These are phyloP conservation scores for Hypotaenidia okinawae DNA, from an alignment of 2,797 vertebrate genomes.

Conservation along the genomic window DNA sequence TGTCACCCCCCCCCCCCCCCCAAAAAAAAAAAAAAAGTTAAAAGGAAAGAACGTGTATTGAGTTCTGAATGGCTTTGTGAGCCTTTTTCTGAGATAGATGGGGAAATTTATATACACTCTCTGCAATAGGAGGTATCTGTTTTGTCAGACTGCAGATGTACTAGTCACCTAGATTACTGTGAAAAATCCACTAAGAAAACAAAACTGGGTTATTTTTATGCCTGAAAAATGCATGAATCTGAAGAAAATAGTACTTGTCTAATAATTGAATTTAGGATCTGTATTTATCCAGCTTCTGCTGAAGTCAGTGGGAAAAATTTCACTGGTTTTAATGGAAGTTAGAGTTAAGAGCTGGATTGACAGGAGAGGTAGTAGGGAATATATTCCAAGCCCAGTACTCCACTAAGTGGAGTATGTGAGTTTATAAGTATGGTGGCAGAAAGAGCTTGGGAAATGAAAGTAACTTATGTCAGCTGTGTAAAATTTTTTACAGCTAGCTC, in stretches of 20 bases:
- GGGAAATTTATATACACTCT: constrained; percentile 1
- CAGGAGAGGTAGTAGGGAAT: background rate
- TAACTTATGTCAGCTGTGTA: background rate
- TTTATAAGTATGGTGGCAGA: background rate
- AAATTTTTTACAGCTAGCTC: background rate
- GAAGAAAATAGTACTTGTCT: constrained; percentile 15
- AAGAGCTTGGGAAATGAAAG: background rate
- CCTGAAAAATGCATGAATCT: background rate
- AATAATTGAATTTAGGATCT: constrained; percentile 1
- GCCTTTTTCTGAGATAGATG: constrained; percentile 51
- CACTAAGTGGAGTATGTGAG: background rate
- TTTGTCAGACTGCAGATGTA: constrained; percentile 48
- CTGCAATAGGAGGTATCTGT: constrained; percentile 43
- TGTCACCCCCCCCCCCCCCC: constrained; percentile 21
- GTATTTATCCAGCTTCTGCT: background rate
- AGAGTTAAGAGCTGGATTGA: background rate
- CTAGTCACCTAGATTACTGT: constrained; percentile 16
- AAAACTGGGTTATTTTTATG: constrained; percentile 51
- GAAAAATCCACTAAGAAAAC: constrained; percentile 50
- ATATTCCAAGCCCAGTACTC: background rate
- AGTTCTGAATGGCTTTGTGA: constrained; percentile 57
- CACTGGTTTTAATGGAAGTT: background rate
- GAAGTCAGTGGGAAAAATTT: background rate
- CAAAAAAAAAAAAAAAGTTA: constrained; percentile 18
- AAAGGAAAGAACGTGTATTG: constrained; percentile 45